Conservation (phyloP, 2,888 invertebrate genomes). For the Ochropleura leucogaster region DNA sequence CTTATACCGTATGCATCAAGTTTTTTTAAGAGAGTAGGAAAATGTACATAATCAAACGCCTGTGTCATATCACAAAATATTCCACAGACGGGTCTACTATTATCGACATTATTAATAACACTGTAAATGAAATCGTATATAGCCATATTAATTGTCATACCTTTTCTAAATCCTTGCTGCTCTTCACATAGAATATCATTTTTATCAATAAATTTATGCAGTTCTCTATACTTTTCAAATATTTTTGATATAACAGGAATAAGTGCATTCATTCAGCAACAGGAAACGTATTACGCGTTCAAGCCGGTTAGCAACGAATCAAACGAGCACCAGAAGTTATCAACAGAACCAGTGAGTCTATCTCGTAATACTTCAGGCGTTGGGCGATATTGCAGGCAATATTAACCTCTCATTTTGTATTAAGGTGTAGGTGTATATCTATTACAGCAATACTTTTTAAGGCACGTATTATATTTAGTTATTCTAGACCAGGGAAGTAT, state of each 20-base stretch:
- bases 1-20: not conserved
- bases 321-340: not conserved
- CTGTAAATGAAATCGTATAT: not conserved
- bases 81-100: not conserved
- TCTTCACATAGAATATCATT: not conserved
- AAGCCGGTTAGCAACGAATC: not conserved
- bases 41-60: not conserved
- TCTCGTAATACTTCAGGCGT: too few species aligned
- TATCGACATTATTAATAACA: not conserved
- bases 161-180: not conserved
- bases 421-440: too few species aligned
- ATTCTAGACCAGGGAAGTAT: not conserved
- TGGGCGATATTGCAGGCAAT: too few species aligned
- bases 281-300: not conserved
- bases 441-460: too few species aligned
- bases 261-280: too few species aligned
- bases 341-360: not conserved
- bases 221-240: too few species aligned
- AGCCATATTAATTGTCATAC: conserved; percentile 1
- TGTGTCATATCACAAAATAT: not conserved
- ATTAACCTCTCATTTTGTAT: too few species aligned
- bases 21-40: not conserved
- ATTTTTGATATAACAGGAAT: too few species aligned
- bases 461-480: not conserved
- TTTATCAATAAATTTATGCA: not conserved